Percentiles rank a stretch among this genome's conserved stretches.
Evolutionary conservation across 2,888 invertebrate genomes (phyloP).

Genomic region (Leptarthrus brevirostris): DNA sequence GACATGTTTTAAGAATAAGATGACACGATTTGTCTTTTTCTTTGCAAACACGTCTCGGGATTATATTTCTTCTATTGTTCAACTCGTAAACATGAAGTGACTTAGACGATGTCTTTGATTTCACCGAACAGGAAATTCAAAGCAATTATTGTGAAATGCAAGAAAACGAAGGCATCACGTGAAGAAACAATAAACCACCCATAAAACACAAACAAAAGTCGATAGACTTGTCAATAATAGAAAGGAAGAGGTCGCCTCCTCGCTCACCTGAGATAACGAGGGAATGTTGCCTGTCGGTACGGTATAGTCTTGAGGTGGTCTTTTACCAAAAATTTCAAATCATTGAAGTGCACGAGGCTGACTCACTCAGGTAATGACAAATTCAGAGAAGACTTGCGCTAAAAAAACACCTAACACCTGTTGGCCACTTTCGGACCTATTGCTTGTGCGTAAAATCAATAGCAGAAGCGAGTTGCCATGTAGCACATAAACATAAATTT

Average conservation of each 20-base stretch:
- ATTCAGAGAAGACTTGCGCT: slow-evolving; percentile 14
- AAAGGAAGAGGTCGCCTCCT: neutral
- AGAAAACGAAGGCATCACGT: slow-evolving; percentile 6
- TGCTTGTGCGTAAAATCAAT: neutral
- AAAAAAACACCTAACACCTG: slow-evolving; percentile 14
- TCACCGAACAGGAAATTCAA: slow-evolving; percentile 46
- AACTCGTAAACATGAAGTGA: neutral
- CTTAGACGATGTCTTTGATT: slow-evolving; percentile 11
- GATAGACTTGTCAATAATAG: slow-evolving; percentile 30
- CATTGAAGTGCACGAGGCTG: neutral
- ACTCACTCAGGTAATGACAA: neutral
- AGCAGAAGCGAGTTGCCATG: slow-evolving; percentile 5
- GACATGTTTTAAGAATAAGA: no score
- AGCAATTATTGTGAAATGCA: slow-evolving; percentile 27
- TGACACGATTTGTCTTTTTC: neutral
- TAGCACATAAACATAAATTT: slow-evolving; percentile 39
- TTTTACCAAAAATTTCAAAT: neutral
- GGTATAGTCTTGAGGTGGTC: slow-evolving; percentile 2
- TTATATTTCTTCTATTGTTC: neutral
- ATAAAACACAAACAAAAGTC: slow-evolving; percentile 12
- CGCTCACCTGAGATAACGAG: slow-evolving; percentile 17
- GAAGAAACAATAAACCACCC: slow-evolving; percentile 32
- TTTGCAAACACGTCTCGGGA: neutral
- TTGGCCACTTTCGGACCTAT: neutral
- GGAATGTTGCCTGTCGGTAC: slow-evolving; percentile 4